These are phyloP conservation scores for Nibea coibor DNA, from an alignment of 2,113 vertebrate species.

Conservation along the genomic window DNA sequence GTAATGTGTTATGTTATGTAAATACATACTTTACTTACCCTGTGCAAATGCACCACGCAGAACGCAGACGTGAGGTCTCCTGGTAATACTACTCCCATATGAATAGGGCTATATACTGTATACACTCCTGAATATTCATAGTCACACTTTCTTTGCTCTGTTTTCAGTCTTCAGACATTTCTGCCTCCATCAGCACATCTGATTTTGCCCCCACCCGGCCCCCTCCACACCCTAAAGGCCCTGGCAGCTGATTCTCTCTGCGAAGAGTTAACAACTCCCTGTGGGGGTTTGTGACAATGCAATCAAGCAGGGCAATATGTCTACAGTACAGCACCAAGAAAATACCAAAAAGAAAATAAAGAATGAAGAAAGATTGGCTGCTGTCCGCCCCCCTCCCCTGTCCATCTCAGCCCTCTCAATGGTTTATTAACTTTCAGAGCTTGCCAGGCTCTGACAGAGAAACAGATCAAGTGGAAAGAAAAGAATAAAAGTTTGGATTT, in stretches of 20 bases:
- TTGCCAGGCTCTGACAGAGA: neutral
- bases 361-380: slow-evolving; percentile 11
- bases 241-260: slow-evolving; percentile 54
- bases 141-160: slow-evolving; percentile 1
- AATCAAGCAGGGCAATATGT: slow-evolving; percentile 68
- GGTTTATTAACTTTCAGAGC: slow-evolving; percentile 35
- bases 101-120: too few species aligned
- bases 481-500: slow-evolving; percentile 11
- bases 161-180: slow-evolving; percentile 16
- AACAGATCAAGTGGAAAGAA: neutral
- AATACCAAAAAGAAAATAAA: slow-evolving; percentile 45
- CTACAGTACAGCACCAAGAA: slow-evolving; percentile 41
- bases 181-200: slow-evolving; percentile 43
- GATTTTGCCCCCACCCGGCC: neutral
- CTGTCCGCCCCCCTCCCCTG: neutral
- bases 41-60: too few species aligned
- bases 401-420: slow-evolving; percentile 16
- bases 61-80: too few species aligned
- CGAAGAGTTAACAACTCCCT: slow-evolving; percentile 69
- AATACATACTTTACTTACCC: too few species aligned
- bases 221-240: slow-evolving; percentile 3
- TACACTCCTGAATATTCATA: slow-evolving; percentile 18
- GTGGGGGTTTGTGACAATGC: slow-evolving; percentile 62
- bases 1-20: too few species aligned
- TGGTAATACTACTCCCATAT: too few species aligned